phyloP scores from a whole-genome alignment of 2,797 vertebrate genomes.

The Rhynchonycteris naso region DNA sequence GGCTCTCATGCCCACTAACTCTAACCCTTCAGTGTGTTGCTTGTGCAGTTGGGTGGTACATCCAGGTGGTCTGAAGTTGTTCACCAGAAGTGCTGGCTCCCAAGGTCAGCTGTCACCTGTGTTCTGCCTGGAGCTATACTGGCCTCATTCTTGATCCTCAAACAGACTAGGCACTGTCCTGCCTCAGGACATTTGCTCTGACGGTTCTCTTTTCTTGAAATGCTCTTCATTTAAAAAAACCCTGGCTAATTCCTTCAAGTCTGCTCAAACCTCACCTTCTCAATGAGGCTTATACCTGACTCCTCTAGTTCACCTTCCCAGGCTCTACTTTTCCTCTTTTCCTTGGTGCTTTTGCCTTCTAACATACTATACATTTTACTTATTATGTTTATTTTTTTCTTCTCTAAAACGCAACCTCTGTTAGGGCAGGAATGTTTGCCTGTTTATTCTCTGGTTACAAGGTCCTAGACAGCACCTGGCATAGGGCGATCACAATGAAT shows the following conservation, averaged over 20 bases:
- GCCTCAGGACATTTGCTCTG: background rate
- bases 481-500: background rate
- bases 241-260: background rate
- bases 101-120: no score
- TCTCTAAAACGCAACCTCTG: background rate
- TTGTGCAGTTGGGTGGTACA: no score
- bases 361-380: background rate
- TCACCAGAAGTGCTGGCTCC: no score
- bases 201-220: background rate
- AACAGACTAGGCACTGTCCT: background rate
- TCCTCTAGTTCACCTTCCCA: background rate
- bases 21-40: no score
- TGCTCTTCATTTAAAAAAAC: background rate
- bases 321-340: background rate
- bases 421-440: background rate
- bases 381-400: conserved; percentile 31
- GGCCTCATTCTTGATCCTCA: background rate
- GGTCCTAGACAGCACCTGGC: background rate
- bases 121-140: background rate
- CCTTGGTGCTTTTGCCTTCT: background rate
- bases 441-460: background rate
- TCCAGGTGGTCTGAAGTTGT: no score
- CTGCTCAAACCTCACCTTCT: background rate
- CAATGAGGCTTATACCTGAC: background rate
- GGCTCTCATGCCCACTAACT: no score